Conservation (phyloP, 2,113 vertebrate genomes). For the Mixornis gularis region DNA sequence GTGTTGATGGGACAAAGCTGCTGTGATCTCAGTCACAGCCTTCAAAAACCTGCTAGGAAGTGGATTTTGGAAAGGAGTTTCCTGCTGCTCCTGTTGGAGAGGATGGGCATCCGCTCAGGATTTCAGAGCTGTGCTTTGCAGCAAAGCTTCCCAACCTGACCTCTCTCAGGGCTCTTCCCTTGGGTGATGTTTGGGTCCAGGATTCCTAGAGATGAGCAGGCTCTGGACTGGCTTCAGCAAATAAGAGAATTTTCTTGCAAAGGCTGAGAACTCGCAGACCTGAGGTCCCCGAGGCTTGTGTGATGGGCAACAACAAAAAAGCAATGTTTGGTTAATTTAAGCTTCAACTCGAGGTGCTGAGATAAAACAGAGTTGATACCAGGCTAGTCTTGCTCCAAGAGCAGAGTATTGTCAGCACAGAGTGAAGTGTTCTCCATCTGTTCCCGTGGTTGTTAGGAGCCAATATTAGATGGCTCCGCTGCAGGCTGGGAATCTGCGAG, state of each 20-base stretch:
- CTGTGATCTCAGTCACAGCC: background rate
- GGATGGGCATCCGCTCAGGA: background rate
- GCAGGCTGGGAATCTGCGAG: constrained; percentile 15
- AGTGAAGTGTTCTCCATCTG: constrained; percentile 39
- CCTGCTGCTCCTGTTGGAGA: background rate
- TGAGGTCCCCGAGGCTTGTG: background rate
- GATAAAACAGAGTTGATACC: constrained; percentile 12
- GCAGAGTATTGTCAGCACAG: background rate
- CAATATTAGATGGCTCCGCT: constrained; percentile 25
- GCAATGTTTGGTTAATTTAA: background rate
- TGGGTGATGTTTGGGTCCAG: background rate
- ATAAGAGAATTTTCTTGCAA: background rate
- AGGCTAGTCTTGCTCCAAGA: background rate
- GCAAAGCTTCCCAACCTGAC: background rate
- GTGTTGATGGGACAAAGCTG: background rate
- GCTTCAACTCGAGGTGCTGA: constrained; percentile 13
- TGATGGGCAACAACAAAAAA: background rate
- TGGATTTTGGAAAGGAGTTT: background rate
- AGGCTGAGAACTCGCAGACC: background rate
- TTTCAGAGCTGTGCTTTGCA: background rate
- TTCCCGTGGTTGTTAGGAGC: constrained; percentile 37
- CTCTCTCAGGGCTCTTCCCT: background rate
- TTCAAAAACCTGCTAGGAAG: background rate
- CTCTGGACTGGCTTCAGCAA: background rate
- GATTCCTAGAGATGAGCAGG: background rate